Percentiles rank a stretch among this genome's conserved stretches.
phyloP scores from a whole-genome alignment of 2,888 invertebrate species.

The Caenorhabditis sp. region DNA sequence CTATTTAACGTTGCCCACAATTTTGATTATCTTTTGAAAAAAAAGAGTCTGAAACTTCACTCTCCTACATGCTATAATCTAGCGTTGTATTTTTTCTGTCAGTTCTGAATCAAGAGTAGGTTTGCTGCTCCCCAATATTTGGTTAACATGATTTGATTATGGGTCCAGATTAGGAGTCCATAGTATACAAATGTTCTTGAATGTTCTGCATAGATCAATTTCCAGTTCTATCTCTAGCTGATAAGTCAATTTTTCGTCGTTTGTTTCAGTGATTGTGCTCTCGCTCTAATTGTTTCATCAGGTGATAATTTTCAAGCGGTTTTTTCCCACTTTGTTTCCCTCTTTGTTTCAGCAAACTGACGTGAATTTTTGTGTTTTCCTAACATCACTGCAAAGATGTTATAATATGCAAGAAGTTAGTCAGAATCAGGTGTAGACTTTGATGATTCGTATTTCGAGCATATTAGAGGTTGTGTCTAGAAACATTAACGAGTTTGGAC shows the following conservation, averaged over 20 bases:
- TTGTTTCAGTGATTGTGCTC: conserved; percentile 15
- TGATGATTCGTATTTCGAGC: neutral
- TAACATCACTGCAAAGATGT: conserved; percentile 4
- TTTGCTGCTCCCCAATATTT: neutral
- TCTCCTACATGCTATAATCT: neutral
- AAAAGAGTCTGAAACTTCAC: neutral
- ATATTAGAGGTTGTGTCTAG: neutral
- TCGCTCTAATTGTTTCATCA: conserved; percentile 7
- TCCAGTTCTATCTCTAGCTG: conserved; percentile 2
- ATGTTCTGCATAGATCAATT: conserved; percentile 23
- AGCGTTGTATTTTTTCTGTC: neutral
- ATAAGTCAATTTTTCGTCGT: conserved; percentile 18
- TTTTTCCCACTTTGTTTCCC: neutral
- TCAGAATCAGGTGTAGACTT: neutral
- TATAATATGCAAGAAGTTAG: neutral
- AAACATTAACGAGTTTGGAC: too few species aligned
- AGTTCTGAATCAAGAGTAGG: neutral
- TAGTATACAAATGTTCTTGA: conserved; percentile 1
- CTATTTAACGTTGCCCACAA: neutral
- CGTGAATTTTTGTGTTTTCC: conserved; percentile 1
- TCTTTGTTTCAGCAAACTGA: conserved; percentile 1
- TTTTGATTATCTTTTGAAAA: neutral
- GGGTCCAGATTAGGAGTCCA: neutral
- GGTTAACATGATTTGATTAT: conserved; percentile 3
- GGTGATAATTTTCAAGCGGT: conserved; percentile 19